These are phyloP conservation scores for Perithous albicinctus DNA, from an alignment of 2,888 invertebrate species.

Conservation along the genomic window DNA sequence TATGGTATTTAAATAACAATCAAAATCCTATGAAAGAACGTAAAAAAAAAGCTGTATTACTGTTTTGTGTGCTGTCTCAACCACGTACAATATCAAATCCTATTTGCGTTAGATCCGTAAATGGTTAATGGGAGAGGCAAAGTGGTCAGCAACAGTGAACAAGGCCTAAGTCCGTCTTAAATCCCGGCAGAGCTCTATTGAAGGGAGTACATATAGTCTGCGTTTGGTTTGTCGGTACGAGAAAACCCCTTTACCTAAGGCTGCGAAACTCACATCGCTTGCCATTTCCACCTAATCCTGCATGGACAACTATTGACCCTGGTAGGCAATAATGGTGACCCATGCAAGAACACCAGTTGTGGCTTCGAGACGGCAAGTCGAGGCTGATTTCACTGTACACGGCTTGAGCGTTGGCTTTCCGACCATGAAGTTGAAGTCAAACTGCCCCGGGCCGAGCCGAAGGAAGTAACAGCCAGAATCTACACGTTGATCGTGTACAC, in stretches of 20 bases:
- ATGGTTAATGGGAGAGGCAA: conserved; percentile 85
- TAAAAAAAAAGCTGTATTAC: no score
- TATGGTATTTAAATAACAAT: no score
- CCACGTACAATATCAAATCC: conserved; percentile 79
- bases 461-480: conserved; percentile 59
- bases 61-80: no score
- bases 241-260: conserved; percentile 52
- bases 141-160: conserved; percentile 84
- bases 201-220: conserved; percentile 43
- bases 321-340: conserved; percentile 43
- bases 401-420: conserved; percentile 58
- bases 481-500: conserved; percentile 45
- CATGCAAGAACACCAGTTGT: conserved; percentile 18
- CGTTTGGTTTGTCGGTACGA: conserved; percentile 39
- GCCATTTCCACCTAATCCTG: conserved; percentile 82
- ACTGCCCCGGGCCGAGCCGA: conserved; percentile 52
- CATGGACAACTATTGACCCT: conserved; percentile 81
- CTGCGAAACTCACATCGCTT: conserved; percentile 76
- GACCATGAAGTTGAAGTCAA: conserved; percentile 64
- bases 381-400: no score
- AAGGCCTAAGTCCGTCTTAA: conserved; percentile 85
- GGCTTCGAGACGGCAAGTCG: conserved; percentile 30
- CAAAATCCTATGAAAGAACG: no score
- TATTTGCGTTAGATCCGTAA: conserved; percentile 84
- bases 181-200: conserved; percentile 79